Evolutionary conservation across 2,797 vertebrate genomes (phyloP).

Genomic region (Chloroceryle amazona): DNA sequence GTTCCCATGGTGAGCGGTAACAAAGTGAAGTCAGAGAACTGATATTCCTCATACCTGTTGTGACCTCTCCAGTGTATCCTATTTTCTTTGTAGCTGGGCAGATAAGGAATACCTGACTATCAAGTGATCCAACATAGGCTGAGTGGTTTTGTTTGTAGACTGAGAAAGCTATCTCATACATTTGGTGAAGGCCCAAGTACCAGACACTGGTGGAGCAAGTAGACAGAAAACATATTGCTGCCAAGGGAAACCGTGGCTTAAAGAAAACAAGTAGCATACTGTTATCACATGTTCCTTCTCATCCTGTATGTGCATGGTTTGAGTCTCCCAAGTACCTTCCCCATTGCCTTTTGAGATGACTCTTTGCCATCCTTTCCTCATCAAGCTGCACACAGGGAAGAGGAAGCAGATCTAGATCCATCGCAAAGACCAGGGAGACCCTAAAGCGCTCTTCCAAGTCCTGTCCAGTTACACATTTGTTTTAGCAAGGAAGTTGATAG

Average conservation of each 20-base stretch:
- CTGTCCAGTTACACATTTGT: background rate
- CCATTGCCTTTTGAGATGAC: background rate
- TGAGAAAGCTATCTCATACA: background rate
- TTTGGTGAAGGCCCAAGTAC: background rate
- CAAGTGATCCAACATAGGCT: background rate
- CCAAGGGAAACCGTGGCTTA: background rate
- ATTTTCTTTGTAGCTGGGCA: background rate
- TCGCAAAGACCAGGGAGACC: background rate
- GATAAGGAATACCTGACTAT: background rate
- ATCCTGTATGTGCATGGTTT: background rate
- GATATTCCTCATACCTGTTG: background rate
- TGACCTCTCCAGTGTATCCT: background rate
- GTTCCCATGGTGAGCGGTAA: background rate
- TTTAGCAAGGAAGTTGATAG: background rate
- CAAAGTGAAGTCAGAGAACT: background rate
- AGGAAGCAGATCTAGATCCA: background rate
- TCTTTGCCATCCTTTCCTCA: background rate
- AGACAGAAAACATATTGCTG: constrained; percentile 11
- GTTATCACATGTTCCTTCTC: background rate
- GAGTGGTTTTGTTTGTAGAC: background rate
- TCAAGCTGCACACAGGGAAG: background rate
- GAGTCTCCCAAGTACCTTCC: background rate
- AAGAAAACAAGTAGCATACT: background rate
- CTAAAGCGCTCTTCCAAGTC: background rate
- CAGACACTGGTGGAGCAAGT: background rate